Percentiles rank a stretch among this genome's conserved stretches.
phyloP scores from a whole-genome alignment of 2,888 invertebrate species.

The Psococerastis gibbosa region DNA sequence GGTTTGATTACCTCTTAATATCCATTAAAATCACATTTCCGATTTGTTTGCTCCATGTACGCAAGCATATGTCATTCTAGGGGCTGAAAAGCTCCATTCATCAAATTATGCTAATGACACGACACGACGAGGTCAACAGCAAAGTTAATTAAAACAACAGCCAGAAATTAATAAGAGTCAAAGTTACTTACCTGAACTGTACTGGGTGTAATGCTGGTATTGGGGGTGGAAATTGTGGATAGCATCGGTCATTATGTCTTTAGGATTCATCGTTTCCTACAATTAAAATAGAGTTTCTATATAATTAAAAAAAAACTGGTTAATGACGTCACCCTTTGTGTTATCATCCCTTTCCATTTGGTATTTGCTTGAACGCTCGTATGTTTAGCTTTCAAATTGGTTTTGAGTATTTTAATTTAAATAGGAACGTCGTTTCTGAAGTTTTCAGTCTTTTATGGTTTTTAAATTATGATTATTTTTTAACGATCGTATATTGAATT shows the following conservation, averaged over 20 bases:
- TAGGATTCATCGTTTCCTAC: constrained; percentile 92
- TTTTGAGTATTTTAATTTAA: neutral
- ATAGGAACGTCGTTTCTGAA: neutral
- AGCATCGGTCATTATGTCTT: constrained; percentile 99
- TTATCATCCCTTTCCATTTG: no score
- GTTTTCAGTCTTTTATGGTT: no score
- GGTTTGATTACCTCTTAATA: no score
- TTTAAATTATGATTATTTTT: no score
- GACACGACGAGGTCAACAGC: constrained; percentile 2
- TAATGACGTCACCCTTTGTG: no score
- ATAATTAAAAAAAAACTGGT: neutral
- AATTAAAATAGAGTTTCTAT: constrained; percentile 18
- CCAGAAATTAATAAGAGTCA: no score
- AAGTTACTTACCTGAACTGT: constrained; percentile 63
- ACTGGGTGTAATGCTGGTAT: constrained; percentile 98
- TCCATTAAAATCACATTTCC: no score
- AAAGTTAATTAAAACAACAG: constrained; percentile 15
- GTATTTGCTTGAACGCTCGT: neutral
- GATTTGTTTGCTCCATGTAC: no score
- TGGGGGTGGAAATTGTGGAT: constrained; percentile 99
- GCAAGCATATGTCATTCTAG: no score
- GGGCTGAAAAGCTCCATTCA: neutral
- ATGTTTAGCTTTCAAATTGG: neutral
- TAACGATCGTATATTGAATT: no score
- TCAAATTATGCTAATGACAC: constrained; percentile 1